Evolutionary conservation across 2,113 vertebrate genomes (phyloP), one percentile per base, ranked within the genome.

Genomic region (Pteruthius melanotis): DNA sequence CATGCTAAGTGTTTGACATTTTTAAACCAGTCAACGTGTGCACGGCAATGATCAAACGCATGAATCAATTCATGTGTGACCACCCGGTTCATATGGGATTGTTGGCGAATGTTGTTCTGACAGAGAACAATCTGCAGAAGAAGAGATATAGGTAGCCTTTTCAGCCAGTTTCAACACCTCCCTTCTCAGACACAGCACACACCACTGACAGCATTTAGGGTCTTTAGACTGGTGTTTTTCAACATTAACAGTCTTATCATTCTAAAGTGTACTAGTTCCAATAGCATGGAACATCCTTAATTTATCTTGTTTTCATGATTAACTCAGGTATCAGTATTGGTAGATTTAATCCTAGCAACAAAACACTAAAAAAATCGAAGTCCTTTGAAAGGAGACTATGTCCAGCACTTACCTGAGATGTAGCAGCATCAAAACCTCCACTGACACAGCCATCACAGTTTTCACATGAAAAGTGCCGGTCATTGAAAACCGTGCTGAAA

Each of bases 51-150:
- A 96, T 99, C 99, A 47, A 99, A 99, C 1, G 99, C 98, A 17
- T 99, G 99, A 82, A 99, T 99, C 90, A 99, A 98, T 83, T 99
- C 99, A 12, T 99, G 99, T 13, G 99, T 98, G 56, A 99, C 99
- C 65, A 99, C 99, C 6, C 99, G 96, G 97, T 98, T 99, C 99
- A 99, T 99, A 28, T 99, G 99, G 11, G 98, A 96, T 97, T 99
- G 99, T 31, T 98, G 98, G 33, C 95, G 98, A 97, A 99, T 99
- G 93, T 99, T 99, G 97, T 99, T 99, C 98, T 99, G 99, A 97
- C 99, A 99, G 89, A 99, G 95, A 95, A 99, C 99, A 72, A 99
- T 99, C 99, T 99, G 96, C 19, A 92, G 24, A 97, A 83, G 26
- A 68, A 95, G 52, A 84, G 45, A 94, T 6, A 79, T 0, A 81